Evolutionary conservation across 2,113 vertebrate genomes (phyloP), one percentile per base, ranked within the genome.

Genomic region (Kryptolebias marmoratus): DNA sequence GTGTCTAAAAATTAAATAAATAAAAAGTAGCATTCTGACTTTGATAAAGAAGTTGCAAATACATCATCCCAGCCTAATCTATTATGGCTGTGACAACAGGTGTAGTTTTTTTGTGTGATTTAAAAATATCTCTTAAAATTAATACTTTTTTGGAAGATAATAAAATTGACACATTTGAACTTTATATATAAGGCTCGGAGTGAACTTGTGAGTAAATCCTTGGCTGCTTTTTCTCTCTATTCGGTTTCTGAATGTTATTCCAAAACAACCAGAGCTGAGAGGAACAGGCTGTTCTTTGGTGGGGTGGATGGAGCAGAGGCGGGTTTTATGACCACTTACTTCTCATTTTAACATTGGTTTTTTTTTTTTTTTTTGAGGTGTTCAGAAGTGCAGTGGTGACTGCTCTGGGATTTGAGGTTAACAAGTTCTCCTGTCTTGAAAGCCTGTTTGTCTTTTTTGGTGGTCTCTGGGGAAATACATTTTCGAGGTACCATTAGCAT

Each of bases 401-500:
- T 32, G 48, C 60, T 64, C 54, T 3, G n/a, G 22, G 9, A 45
- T 47, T 32, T 22, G 31, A 36, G 42, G 27, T 61, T 73, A 63
- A 65, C 39, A 61, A 48, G 64, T 75, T 57, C 56, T 67, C 18
- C 57, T 5, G 1, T 65, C 54, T 56, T 47, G 18, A 61, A 42
- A 72, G 32, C 1, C 11, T 78, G 78, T 85, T 89, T 87, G 53
- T 70, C 76, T 80, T 52, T 87, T 22, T 80, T 79, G 74, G 86
- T 77, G 64, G 27, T 65, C 82, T 75, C 66, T 71, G 87, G 79
- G 81, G 83, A 81, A 75, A 75, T 1, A 69, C 75, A 14, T 85
- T 91, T 87, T 86, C 57, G 62, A 73, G 77, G 64, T 68, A 70
- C 75, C 67, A 73, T 84, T 73, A 88, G 82, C 63, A 68, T 88